Base-by-base conservation (phyloP, 2,888 invertebrate genomes). In the Caradrina clavipalpis region DNA sequence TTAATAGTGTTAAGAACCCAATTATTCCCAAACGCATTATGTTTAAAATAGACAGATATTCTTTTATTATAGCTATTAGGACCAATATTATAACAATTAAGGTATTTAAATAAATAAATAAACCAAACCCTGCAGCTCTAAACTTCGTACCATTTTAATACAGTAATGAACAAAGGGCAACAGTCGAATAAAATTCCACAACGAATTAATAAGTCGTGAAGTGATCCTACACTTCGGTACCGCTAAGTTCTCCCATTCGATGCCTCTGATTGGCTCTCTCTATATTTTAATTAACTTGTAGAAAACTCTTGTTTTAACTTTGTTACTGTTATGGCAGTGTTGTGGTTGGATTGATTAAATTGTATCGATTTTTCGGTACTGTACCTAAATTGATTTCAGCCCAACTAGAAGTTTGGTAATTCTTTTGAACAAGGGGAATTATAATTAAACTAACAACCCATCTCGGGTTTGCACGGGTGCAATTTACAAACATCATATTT, bases 221-320 rank as follows among this genome's bases (percentile, higher is more conserved):
- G 82, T 84, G 86, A 83, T 84, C 80, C 84, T 78, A 61, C 53
- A 69, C 63, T 73, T 45, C 15, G 17, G 77, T 77, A 73, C 53
- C 60, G 19, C 67, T 64, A 80, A 74, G 71, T 74, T 83, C 69
- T 68, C 63, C 45, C 77, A 60, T 84, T 82, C 65, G 73, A 69
- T 69, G 63, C 74, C 72, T 76, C 78, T 81, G 86, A 86, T 87
- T 84, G 86, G 85, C 76, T 77, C 80, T 71, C 79, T 70, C 78
- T 82, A 81, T 83, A 85, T 87, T 88, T 89, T 89, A 91, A 91
- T 91, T 90, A 90, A 90, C 86, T 89, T 84, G 74, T 81, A 87
- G 78, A 83, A 83, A 83, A 83, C 78, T 78, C 77, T 79, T 80
- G 78, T 84, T 81, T 82, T 80, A 76, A 81, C 73, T 83, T 81